Evolutionary conservation across 2,113 vertebrate genomes (phyloP), one percentile per base, ranked within the genome.

Genomic region (Sminthopsis crassicaudata): DNA sequence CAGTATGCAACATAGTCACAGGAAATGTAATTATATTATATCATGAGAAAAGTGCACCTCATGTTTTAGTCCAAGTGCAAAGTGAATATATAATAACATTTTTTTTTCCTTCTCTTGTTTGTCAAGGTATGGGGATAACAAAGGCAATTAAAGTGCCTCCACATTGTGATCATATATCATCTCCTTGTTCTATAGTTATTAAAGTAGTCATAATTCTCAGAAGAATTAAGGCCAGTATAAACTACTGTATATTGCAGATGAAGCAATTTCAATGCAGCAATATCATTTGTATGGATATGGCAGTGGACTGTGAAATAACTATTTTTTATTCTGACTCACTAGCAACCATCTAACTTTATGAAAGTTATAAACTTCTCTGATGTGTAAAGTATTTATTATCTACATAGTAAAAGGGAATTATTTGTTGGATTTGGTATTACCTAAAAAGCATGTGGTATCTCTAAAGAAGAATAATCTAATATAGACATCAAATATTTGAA

Each of bases 71-170:
- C 36, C n/a, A 23, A 91, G 48, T 91, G 36, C 92, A 90, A 88
- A 67, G 90, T 54, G 42, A 57, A 90, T 95, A 36, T 8, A 57
- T 51, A 91, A 52, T 92, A 4, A 1, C 50, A 0, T 91, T 96
- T 95, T 96, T 95, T 26, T 91, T 84, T 42, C 5, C 16, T 93
- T 95, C 50, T 96, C 94, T 93, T 90, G 42, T 8, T 92, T 96
- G 42, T 1, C 90, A 97, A 97, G 53, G 30, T 84, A 2, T 95
- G 52, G 95, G 76, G 53, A 88, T 95, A 60, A 89, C 48, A 48
- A 94, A 84, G 67, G n/a, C n/a, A 22, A 42, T 42, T 84, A n/a
- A n/a, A 76, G 3, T 19, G 4, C 27, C 36, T 48, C 30, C 30
- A 76, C 16, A 84, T 19, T 84, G 67, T 84, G 19, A 84, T 42